A percentile compares a stretch with the other conserved stretches of the same genome.
Conservation (phyloP, 2,888 invertebrate genomes). For the Caradrina kadenii region DNA sequence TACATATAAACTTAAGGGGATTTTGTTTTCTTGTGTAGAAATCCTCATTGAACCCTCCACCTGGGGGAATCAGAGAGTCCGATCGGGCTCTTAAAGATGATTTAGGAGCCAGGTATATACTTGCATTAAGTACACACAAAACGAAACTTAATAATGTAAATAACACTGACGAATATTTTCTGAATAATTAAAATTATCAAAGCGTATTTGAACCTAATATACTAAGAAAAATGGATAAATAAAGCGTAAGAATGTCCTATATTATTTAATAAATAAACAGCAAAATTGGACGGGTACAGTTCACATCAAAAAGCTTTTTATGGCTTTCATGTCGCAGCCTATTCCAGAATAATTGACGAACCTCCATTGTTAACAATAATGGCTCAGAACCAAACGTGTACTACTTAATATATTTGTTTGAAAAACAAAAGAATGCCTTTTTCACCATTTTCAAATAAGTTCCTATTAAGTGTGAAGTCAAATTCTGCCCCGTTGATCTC, state of each 20-base stretch:
- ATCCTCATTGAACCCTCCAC: too few relatives aligned
- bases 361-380: slow-evolving; percentile 31
- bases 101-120: too few relatives aligned
- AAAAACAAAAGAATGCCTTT: slow-evolving; percentile 29
- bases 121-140: too few relatives aligned
- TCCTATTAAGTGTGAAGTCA: too few relatives aligned
- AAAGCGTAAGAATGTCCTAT: not conserved
- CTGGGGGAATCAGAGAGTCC: too few relatives aligned
- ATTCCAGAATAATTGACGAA: slow-evolving; percentile 43
- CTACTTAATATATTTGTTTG: slow-evolving; percentile 25
- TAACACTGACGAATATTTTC: not conserved
- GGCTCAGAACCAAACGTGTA: slow-evolving; percentile 12
- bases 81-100: too few relatives aligned
- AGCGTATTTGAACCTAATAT: not conserved
- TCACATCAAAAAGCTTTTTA: slow-evolving; percentile 45
- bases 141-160: too few relatives aligned
- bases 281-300: slow-evolving; percentile 22
- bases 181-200: not conserved
- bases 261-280: slow-evolving; percentile 1
- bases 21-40: too few relatives aligned
- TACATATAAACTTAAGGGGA: too few relatives aligned
- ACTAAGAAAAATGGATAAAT: not conserved
- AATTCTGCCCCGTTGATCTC: too few relatives aligned
- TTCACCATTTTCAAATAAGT: too few relatives aligned
- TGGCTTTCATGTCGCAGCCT: slow-evolving; percentile 31